Conservation (phyloP, 2,797 vertebrate species). For the Holocentrus rufus region DNA sequence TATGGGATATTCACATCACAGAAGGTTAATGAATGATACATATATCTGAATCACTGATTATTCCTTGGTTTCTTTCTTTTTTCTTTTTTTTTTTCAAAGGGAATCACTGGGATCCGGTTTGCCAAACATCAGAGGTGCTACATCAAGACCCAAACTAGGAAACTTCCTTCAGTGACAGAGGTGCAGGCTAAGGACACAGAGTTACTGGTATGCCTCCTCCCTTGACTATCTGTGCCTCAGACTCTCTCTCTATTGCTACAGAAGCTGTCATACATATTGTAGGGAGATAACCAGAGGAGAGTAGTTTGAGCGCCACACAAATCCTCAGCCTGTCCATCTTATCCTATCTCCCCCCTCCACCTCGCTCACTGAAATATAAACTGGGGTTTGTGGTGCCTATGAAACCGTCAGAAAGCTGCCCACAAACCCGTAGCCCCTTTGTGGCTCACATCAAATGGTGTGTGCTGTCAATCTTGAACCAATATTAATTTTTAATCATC, state of each 20-base stretch:
- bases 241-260: slow-evolving; percentile 63
- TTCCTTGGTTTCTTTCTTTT: slow-evolving; percentile 48
- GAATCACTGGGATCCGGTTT: slow-evolving; percentile 95
- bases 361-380: slow-evolving; percentile 78
- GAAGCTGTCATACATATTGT: slow-evolving; percentile 77
- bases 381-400: slow-evolving; percentile 76
- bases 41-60: slow-evolving; percentile 71
- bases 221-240: slow-evolving; percentile 47
- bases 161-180: slow-evolving; percentile 85
- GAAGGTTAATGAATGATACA: slow-evolving; percentile 73
- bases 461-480: slow-evolving; percentile 85
- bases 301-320: slow-evolving; percentile 57
- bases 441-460: slow-evolving; percentile 86
- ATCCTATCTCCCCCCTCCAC: slow-evolving; percentile 64
- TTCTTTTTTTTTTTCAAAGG: slow-evolving; percentile 82
- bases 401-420: slow-evolving; percentile 79
- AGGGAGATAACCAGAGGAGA: slow-evolving; percentile 72
- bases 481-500: slow-evolving; percentile 87
- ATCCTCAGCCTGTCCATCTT: slow-evolving; percentile 74
- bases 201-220: slow-evolving; percentile 74
- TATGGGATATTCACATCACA: slow-evolving; percentile 64
- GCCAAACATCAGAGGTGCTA: slow-evolving; percentile 96
- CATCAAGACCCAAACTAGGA: slow-evolving; percentile 94
- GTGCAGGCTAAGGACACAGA: slow-evolving; percentile 81
- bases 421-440: slow-evolving; percentile 79